phyloP scores from a whole-genome alignment of 2,113 vertebrate genomes.

The Laterallus jamaicensis region DNA sequence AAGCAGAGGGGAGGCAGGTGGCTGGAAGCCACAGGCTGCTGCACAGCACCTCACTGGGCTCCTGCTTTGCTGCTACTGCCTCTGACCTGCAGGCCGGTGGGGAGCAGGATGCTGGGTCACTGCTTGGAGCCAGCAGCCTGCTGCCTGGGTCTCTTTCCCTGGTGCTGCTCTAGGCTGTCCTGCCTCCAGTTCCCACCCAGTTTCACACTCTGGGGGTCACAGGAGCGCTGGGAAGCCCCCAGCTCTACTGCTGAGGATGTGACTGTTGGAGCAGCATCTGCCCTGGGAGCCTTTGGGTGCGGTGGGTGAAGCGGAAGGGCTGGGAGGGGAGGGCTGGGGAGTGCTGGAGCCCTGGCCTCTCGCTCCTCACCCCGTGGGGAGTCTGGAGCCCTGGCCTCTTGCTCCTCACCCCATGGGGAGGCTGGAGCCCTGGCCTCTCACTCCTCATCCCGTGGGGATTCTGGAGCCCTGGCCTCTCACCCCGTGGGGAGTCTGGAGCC shows the following conservation, averaged over 20 bases:
- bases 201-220: not conserved
- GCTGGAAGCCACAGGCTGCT: not conserved
- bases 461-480: no score
- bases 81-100: fast-evolving
- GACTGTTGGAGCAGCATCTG: not conserved
- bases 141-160: not conserved
- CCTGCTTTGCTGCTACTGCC: not conserved
- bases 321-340: no score
- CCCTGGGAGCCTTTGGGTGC: not conserved
- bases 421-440: no score
- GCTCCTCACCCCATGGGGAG: no score
- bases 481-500: no score
- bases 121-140: not conserved
- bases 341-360: no score
- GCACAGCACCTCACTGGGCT: not conserved
- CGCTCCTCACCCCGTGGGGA: no score
- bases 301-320: not conserved
- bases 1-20: not conserved
- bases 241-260: not conserved
- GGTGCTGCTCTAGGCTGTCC: not conserved
- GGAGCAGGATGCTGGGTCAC: not conserved
- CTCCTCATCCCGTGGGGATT: no score
- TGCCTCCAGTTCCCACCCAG: not conserved
- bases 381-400: no score
- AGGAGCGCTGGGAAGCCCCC: not conserved